phyloP scores from a whole-genome alignment of 2,797 vertebrate genomes.

The Pogoniulus pusillus region DNA sequence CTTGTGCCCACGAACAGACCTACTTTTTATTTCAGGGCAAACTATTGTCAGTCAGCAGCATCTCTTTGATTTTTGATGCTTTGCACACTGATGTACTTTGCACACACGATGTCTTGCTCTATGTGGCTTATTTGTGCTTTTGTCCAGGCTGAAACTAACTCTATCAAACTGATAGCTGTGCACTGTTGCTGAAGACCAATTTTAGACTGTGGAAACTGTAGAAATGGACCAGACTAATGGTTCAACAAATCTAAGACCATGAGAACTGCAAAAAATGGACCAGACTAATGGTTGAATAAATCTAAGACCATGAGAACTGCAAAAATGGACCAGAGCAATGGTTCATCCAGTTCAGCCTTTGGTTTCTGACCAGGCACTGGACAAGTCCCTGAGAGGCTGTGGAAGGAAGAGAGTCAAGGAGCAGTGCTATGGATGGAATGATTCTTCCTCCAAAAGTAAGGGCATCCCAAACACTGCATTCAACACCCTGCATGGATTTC shows the following conservation, averaged over 20 bases:
- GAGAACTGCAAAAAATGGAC: background rate
- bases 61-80: background rate
- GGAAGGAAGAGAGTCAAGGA: background rate
- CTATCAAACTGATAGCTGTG: background rate
- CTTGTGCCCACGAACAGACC: background rate
- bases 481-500: background rate
- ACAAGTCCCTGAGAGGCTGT: background rate
- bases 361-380: background rate
- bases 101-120: background rate
- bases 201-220: background rate
- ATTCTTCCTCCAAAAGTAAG: background rate
- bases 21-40: slow-evolving; percentile 2
- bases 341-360: background rate
- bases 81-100: background rate
- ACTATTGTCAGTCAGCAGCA: background rate
- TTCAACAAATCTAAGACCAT: background rate
- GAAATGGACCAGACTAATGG: background rate
- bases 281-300: background rate
- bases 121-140: background rate
- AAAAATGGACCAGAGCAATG: background rate
- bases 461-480: background rate
- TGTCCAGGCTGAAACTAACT: background rate
- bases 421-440: background rate
- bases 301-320: background rate
- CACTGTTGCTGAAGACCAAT: background rate